Base-by-base conservation (phyloP, 2,113 vertebrate genomes). In the Misgurnus mizolepis region DNA sequence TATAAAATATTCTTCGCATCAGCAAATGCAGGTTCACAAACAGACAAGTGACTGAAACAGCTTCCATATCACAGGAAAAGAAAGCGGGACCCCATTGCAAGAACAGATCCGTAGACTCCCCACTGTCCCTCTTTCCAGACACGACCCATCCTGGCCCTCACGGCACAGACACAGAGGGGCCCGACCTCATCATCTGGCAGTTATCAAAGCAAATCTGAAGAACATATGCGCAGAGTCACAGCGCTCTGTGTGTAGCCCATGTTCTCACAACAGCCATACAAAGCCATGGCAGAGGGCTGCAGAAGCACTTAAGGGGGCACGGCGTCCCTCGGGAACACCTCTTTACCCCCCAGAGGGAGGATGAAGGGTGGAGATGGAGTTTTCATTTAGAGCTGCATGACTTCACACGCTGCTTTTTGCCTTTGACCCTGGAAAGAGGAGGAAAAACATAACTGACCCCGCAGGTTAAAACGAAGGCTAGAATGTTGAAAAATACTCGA, bases 131-230 rank as follows among this genome's bases (percentile, higher is more conserved):
- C 77, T 85, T 81, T 56, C 77, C 74, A 85, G 84, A 82, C 84
- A 61, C 49, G 70, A 27, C 67, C 79, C 86, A 81, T 82, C 82
- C 89, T 85, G 85, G 82, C 78, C 83, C 64, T 86, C 78, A 49
- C 80, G 55, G 69, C 81, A 50, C 43, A 45, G 79, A 80, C 80
- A 66, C 80, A 64, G 66, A 34, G 17, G 68, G 55, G 72, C 80
- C 82, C 67, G 49, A 40, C 68, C 61, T 77, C 85, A 85, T 90
- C 89, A 91, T 92, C 90, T 92, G 88, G 90, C 87, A 91, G 86
- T 89, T 89, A 91, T 90, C 88, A 90, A 80, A 80, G 79, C 68
- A 86, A 89, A 88, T 87, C 80, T 84, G 53, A 88, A 84, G 80
- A 88, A 78, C 86, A 89, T 86, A 89, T 88, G 88, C 82, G 87